Conservation (phyloP, 2,888 invertebrate genomes). For the Pedicia rivosa region DNA sequence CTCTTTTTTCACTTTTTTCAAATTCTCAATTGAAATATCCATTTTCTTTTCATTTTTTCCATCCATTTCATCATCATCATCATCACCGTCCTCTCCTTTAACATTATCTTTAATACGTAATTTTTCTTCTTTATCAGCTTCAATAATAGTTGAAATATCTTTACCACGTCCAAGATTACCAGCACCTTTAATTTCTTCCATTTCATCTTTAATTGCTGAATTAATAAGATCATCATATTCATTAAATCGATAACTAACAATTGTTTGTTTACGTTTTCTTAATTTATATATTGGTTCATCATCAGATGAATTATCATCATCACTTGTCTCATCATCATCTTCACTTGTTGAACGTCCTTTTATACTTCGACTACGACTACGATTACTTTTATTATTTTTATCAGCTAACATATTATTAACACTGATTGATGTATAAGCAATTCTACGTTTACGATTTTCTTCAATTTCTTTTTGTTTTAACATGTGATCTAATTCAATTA, state of each 20-base stretch:
- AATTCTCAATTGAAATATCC: slow-evolving; percentile 1
- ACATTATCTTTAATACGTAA: slow-evolving; percentile 19
- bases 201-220: slow-evolving; percentile 72
- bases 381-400: slow-evolving; percentile 17
- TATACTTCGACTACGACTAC: slow-evolving; percentile 16
- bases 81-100: slow-evolving; percentile 19
- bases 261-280: slow-evolving; percentile 61
- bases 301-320: slow-evolving; percentile 27
- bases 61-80: slow-evolving; percentile 14
- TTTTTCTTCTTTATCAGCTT: slow-evolving; percentile 56
- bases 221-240: slow-evolving; percentile 94
- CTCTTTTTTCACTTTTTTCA: slow-evolving; percentile 24
- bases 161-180: slow-evolving; percentile 77
- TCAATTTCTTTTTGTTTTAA: slow-evolving; percentile 47
- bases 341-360: slow-evolving; percentile 6
- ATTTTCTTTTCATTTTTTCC: slow-evolving; percentile 15
- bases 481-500: slow-evolving; percentile 61
- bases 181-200: slow-evolving; percentile 57
- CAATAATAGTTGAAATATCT: slow-evolving; percentile 81
- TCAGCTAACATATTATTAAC: slow-evolving; percentile 48
- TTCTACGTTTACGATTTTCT: slow-evolving; percentile 45
- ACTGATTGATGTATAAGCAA: slow-evolving; percentile 61
- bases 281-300: slow-evolving; percentile 72
- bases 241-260: slow-evolving; percentile 71
- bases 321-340: slow-evolving; percentile 13